phyloP scores from a whole-genome alignment of 2,797 vertebrate species.

The Simalia tracyae region DNA sequence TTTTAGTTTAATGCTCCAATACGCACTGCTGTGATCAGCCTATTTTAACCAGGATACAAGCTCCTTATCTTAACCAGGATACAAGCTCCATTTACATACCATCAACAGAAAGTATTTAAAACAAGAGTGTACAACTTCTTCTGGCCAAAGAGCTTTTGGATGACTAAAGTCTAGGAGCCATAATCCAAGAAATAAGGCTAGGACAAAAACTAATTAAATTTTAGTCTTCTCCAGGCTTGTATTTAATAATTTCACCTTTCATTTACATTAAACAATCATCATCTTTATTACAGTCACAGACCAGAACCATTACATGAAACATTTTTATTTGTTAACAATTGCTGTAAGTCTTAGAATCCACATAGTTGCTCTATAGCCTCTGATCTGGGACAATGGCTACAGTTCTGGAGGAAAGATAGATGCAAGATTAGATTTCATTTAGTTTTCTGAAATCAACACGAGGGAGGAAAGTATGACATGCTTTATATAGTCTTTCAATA shows the following conservation, averaged over 20 bases:
- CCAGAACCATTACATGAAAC: background rate
- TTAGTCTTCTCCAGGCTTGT: background rate
- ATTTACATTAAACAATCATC: background rate
- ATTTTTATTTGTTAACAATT: background rate
- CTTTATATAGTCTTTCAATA: constrained; percentile 9
- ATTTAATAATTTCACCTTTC: background rate
- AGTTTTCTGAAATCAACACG: background rate
- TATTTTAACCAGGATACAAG: background rate
- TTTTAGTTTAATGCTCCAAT: background rate
- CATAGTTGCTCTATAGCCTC: background rate
- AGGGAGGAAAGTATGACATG: background rate
- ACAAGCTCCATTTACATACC: background rate
- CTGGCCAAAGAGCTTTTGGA: background rate
- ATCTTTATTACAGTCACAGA: no score
- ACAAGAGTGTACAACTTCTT: background rate
- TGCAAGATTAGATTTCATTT: background rate
- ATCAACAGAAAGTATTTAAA: background rate
- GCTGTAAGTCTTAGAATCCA: background rate
- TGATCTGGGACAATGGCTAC: background rate
- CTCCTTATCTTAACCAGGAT: background rate
- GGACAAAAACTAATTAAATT: background rate
- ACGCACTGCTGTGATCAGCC: no score
- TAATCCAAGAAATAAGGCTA: background rate
- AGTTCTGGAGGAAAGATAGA: background rate
- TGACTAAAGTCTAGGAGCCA: background rate